These are phyloP conservation scores for Lophura nycthemera DNA, from an alignment of 2,113 vertebrate species.

Conservation along the genomic window DNA sequence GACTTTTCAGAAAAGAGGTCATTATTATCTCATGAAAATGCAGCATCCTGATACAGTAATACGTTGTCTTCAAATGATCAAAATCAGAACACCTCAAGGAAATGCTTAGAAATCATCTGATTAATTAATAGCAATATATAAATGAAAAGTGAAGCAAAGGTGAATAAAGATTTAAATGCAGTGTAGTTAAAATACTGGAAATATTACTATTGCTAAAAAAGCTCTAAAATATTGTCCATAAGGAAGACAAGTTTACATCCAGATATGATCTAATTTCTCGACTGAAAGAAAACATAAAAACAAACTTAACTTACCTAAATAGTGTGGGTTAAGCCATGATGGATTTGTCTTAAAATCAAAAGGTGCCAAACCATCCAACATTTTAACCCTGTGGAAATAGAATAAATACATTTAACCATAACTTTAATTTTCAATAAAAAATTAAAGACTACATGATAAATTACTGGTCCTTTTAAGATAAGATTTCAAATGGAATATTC, in stretches of 20 bases:
- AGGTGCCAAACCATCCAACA: conserved; percentile 84
- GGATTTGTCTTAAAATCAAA: conserved; percentile 89
- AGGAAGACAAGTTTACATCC: background rate
- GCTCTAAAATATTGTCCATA: background rate
- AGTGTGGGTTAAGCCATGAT: conserved; percentile 83
- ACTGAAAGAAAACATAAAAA: background rate
- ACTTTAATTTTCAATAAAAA: background rate
- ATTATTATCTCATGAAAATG: background rate
- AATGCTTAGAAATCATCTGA: background rate
- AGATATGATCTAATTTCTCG: background rate
- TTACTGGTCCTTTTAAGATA: background rate
- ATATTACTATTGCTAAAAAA: background rate
- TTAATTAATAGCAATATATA: background rate
- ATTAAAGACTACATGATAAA: background rate
- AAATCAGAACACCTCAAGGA: conserved; percentile 18
- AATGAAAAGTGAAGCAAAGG: background rate
- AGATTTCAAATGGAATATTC: background rate
- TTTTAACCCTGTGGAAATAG: conserved; percentile 76
- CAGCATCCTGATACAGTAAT: background rate
- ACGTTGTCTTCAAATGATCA: background rate
- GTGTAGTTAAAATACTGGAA: background rate
- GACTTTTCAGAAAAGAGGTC: background rate
- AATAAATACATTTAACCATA: background rate
- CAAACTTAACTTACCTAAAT: conserved; percentile 79
- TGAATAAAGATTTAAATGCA: background rate